These are phyloP conservation scores for Drosophila borborema DNA, from an alignment of 2,888 invertebrate genomes.

Conservation along the genomic window DNA sequence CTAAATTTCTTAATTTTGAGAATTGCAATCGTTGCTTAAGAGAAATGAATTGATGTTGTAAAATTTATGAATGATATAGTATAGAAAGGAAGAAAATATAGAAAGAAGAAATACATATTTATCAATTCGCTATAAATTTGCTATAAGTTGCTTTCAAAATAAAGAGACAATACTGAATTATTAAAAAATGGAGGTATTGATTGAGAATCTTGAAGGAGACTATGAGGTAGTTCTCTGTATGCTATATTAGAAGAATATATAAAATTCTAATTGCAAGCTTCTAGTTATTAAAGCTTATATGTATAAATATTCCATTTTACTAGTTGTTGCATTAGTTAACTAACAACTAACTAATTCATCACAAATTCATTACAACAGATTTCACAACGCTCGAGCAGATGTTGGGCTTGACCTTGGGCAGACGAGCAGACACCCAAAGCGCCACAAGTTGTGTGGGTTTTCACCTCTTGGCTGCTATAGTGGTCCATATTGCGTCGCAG, in stretches of 20 bases:
- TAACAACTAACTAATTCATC: conserved; percentile 56
- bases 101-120: too few species aligned
- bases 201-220: not conserved
- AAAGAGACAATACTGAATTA: not conserved
- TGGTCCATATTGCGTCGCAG: conserved; percentile 41
- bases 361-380: conserved; percentile 79
- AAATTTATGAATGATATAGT: too few species aligned
- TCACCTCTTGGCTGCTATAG: conserved; percentile 41
- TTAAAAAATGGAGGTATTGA: not conserved
- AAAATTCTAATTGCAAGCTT: not conserved
- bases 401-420: conserved; percentile 19
- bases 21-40: too few species aligned
- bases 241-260: not conserved
- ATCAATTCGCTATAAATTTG: too few species aligned
- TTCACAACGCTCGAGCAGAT: conserved; percentile 74
- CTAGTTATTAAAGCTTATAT: not conserved
- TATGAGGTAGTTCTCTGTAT: not conserved
- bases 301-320: not conserved
- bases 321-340: not conserved
- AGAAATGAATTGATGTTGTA: too few species aligned
- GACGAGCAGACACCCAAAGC: conserved; percentile 33
- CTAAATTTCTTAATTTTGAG: too few species aligned
- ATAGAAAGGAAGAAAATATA: too few species aligned
- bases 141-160: not conserved
- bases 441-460: conserved; percentile 27